A percentile compares a stretch with the other conserved stretches of the same genome.
These are phyloP conservation scores for Labroides dimidiatus DNA, from an alignment of 2,797 vertebrate genomes.

Conservation along the genomic window DNA sequence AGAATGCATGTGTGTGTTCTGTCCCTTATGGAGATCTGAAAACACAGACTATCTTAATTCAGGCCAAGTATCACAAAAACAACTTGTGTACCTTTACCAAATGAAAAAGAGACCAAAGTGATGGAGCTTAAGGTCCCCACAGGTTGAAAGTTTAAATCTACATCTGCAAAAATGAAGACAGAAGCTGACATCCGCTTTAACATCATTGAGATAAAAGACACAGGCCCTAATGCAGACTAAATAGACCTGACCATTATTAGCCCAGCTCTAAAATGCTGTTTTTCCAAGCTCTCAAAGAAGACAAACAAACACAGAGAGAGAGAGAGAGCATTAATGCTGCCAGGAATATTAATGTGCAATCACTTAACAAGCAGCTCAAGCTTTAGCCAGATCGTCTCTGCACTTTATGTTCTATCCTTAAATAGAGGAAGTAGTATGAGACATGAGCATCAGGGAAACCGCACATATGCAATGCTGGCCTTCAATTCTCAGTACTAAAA, in stretches of 20 bases:
- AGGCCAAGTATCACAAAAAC: no score
- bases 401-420: not conserved
- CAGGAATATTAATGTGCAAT: not conserved
- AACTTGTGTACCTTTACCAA: not conserved
- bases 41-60: no score
- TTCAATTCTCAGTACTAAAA: no score
- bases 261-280: conserved; percentile 4
- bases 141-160: conserved; percentile 10
- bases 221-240: not conserved
- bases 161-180: not conserved
- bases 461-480: no score
- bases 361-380: not conserved
- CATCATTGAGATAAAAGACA: not conserved
- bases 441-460: no score
- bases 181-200: conserved; percentile 6
- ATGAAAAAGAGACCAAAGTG: not conserved
- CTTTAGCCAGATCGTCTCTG: not conserved
- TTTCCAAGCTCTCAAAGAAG: conserved; percentile 7
- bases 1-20: no score
- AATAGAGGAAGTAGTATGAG: no score
- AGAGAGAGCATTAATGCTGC: not conserved
- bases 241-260: not conserved
- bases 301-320: not conserved
- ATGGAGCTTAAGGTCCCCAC: not conserved
- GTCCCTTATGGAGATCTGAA: no score